A percentile compares a stretch with the other conserved stretches of the same genome.
phyloP scores from a whole-genome alignment of 2,113 vertebrate genomes.

The Oplegnathus fasciatus region DNA sequence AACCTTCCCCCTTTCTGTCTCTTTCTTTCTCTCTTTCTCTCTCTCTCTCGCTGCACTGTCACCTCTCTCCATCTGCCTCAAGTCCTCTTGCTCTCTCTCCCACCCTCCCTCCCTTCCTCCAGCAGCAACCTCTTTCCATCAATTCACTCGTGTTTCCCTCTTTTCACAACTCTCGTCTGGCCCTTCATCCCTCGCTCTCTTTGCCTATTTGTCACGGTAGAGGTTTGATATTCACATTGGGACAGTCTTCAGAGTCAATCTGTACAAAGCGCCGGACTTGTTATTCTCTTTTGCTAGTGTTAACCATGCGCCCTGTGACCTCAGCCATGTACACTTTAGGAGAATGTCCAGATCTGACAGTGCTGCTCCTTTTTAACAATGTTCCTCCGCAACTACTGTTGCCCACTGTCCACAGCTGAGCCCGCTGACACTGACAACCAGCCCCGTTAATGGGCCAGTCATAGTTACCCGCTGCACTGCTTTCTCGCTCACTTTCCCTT shows the following conservation, averaged over 20 bases:
- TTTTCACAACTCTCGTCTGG: slow-evolving; percentile 54
- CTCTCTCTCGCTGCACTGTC: slow-evolving; percentile 53
- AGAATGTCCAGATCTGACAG: slow-evolving; percentile 78
- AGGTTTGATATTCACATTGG: slow-evolving; percentile 78
- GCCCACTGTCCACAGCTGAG: slow-evolving; percentile 64
- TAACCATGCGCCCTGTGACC: slow-evolving; percentile 74
- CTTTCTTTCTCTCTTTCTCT: slow-evolving; percentile 21
- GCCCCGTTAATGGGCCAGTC: slow-evolving; percentile 74
- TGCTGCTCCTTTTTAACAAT: slow-evolving; percentile 74
- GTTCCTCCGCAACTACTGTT: slow-evolving; percentile 48
- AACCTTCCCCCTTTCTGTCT: slow-evolving; percentile 66
- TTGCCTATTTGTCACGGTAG: slow-evolving; percentile 75
- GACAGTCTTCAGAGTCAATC: slow-evolving; percentile 79
- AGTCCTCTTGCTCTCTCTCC: slow-evolving; percentile 7
- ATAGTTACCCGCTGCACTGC: slow-evolving; percentile 48
- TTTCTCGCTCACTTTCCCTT: slow-evolving; percentile 27
- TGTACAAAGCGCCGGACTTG: slow-evolving; percentile 76
- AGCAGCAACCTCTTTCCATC: slow-evolving; percentile 70
- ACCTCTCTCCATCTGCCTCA: slow-evolving; percentile 69
- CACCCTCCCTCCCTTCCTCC: slow-evolving; percentile 11
- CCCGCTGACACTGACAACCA: slow-evolving; percentile 66
- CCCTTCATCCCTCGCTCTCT: slow-evolving; percentile 61
- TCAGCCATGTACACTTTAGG: slow-evolving; percentile 69
- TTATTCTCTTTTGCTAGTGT: slow-evolving; percentile 74
- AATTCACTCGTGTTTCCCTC: slow-evolving; percentile 45